Conservation (phyloP, 2,113 vertebrate genomes). For the Charina bottae region DNA sequence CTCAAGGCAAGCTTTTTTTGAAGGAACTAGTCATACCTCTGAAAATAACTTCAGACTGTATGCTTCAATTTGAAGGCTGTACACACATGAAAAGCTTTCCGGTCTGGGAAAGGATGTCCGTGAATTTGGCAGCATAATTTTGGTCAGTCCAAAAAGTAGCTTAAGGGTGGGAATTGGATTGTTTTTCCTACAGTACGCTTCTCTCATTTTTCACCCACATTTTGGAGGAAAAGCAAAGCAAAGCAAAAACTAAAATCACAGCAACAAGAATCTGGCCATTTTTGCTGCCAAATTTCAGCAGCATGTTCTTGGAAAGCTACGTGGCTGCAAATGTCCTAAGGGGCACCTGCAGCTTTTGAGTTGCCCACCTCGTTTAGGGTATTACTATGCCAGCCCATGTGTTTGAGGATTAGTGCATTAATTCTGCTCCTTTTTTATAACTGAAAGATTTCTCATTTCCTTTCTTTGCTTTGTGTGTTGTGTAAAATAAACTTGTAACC, state of each 20-base stretch:
- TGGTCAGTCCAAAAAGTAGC: background rate
- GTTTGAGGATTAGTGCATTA: background rate
- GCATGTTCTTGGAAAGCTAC: background rate
- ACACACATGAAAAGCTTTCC: slow-evolving; percentile 17
- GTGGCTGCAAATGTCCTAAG: background rate
- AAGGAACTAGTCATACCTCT: background rate
- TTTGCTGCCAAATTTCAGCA: background rate
- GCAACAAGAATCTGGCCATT: background rate
- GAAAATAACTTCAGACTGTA: background rate
- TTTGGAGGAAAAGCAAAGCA: background rate
- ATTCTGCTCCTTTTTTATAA: background rate
- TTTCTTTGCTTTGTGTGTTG: too few relatives aligned
- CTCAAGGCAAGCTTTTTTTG: background rate
- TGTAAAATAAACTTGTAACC: too few relatives aligned
- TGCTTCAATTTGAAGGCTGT: slow-evolving; percentile 5
- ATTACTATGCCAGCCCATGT: background rate
- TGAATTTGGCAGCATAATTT: background rate
- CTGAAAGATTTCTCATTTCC: too few relatives aligned
- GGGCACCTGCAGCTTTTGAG: background rate
- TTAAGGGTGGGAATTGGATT: background rate
- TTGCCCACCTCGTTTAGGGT: background rate
- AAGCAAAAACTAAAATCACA: background rate
- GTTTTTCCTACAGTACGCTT: background rate
- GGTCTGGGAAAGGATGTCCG: slow-evolving; percentile 14
- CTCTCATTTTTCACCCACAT: background rate